These are phyloP conservation scores for Nezara viridula DNA, from an alignment of 2,888 invertebrate species.

Conservation along the genomic window DNA sequence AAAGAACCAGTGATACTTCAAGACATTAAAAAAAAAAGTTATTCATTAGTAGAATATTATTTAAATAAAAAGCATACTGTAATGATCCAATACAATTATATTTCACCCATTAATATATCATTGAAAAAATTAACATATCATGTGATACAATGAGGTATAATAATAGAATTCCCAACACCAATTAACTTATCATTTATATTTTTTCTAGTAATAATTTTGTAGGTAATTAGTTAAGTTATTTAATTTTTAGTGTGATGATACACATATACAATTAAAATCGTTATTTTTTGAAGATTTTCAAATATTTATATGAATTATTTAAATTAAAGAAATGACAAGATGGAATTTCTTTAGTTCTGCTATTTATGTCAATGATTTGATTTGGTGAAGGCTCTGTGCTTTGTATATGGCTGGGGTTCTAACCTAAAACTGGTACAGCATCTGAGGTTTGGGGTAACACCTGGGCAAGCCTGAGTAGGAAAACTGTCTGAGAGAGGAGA, in stretches of 20 bases:
- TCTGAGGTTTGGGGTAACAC: conserved; percentile 99
- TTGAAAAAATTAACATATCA: background rate
- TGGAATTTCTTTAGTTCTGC: background rate
- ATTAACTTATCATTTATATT: background rate
- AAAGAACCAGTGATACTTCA: too few relatives aligned
- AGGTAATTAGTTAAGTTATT: background rate
- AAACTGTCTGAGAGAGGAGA: conserved; percentile 99
- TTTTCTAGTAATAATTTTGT: background rate
- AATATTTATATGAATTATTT: background rate
- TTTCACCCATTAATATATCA: background rate
- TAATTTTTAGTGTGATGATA: background rate
- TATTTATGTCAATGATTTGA: conserved; percentile 51
- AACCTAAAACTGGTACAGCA: conserved; percentile 98
- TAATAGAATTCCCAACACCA: background rate
- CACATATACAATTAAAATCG: background rate
- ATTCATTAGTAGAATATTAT: background rate
- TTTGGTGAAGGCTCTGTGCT: conserved; percentile 59
- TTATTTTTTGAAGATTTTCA: background rate
- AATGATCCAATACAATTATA: background rate
- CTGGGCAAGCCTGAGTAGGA: conserved; percentile 99
- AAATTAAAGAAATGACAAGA: conserved; percentile 14
- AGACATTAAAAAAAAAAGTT: too few relatives aligned
- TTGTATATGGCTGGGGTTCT: conserved; percentile 62
- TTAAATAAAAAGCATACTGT: background rate
- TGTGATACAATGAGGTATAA: background rate